Evolutionary conservation across 2,888 invertebrate species (phyloP).

Genomic region (Ceratothoa steindachneri): DNA sequence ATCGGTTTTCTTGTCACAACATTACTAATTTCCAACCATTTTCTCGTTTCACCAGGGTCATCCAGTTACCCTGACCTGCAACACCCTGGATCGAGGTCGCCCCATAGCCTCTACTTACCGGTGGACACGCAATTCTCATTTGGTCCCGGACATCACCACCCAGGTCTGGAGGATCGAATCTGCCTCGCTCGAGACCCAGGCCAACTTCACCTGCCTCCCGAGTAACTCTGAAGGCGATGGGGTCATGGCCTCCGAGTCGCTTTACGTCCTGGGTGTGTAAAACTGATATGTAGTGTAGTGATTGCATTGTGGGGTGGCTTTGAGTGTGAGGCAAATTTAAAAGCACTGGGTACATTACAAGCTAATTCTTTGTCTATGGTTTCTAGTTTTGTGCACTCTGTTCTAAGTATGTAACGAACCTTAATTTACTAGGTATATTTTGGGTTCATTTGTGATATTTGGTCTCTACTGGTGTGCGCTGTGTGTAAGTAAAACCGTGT

Average conservation of each 20-base stretch:
- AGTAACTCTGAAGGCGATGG: conserved; percentile 80
- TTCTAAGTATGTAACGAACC: too few relatives aligned
- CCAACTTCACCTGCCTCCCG: conserved; percentile 84
- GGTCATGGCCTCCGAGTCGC: conserved; percentile 63
- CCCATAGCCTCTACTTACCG: conserved; percentile 64
- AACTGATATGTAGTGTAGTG: neutral
- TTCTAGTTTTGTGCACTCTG: too few relatives aligned
- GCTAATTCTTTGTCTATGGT: too few relatives aligned
- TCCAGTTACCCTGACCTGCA: conserved; percentile 75
- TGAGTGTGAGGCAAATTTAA: too few relatives aligned
- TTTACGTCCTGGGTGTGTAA: conserved; percentile 66
- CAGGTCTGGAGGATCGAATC: conserved; percentile 75
- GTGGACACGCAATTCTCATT: conserved; percentile 74
- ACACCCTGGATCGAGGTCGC: conserved; percentile 74
- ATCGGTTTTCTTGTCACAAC: too few relatives aligned
- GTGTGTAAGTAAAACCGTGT: too few relatives aligned
- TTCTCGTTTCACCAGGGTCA: conserved; percentile 72
- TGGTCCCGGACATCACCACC: conserved; percentile 69
- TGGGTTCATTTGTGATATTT: too few relatives aligned
- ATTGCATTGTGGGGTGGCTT: too few relatives aligned
- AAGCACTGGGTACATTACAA: too few relatives aligned
- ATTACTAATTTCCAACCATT: too few relatives aligned
- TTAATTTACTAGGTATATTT: too few relatives aligned
- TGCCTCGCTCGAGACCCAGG: conserved; percentile 76
- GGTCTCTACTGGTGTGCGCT: too few relatives aligned